phyloP scores from a whole-genome alignment of 2,113 vertebrate species.

The Bubo blakistoni region DNA sequence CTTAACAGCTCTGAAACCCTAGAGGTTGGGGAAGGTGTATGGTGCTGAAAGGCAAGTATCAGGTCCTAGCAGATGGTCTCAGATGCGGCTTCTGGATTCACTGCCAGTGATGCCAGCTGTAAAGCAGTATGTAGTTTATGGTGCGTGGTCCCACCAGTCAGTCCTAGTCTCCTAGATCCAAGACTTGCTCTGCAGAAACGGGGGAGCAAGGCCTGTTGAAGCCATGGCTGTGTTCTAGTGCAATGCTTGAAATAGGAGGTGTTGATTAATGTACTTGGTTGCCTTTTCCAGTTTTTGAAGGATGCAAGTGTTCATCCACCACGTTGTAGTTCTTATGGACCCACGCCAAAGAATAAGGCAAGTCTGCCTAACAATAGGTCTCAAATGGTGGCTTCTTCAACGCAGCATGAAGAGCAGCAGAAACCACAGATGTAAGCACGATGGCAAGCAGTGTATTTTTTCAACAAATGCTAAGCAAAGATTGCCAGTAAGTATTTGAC shows the following conservation, averaged over 20 bases:
- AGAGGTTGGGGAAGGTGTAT: neutral
- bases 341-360: neutral
- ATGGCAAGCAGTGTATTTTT: neutral
- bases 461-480: neutral
- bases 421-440: neutral
- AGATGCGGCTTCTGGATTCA: neutral
- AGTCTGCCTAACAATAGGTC: neutral
- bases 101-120: neutral
- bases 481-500: neutral
- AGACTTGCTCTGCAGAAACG: neutral
- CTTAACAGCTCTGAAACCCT: neutral
- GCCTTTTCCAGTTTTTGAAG: neutral
- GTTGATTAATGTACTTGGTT: neutral
- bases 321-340: neutral
- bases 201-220: neutral
- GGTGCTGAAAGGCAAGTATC: neutral
- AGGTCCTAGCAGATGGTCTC: neutral
- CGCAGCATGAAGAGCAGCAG: neutral
- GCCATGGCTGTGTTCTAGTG: neutral
- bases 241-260: neutral
- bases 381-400: neutral
- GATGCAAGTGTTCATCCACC: neutral
- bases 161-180: neutral
- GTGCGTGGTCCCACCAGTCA: neutral
- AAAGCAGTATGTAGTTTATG: neutral